Percentiles rank a stretch among this genome's conserved stretches.
Evolutionary conservation across 1,140 invertebrate species (phyloP).

Genomic region (Drosophila ohnishii): DNA sequence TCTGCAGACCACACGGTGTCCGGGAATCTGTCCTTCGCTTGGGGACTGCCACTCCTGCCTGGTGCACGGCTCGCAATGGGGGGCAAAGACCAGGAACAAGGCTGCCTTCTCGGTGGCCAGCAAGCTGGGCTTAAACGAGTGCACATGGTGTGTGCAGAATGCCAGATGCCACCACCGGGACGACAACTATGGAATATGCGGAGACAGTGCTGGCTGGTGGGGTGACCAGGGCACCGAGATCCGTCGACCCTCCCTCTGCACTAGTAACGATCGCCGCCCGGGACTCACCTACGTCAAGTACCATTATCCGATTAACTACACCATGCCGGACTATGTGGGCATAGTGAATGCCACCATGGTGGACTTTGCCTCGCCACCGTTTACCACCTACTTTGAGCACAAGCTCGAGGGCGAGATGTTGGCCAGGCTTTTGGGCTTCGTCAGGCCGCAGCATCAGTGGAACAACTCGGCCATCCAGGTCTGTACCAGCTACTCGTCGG

Average conservation of each 20-base stretch:
- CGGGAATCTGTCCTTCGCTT: constrained; percentile 93
- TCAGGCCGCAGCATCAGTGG: constrained; percentile 90
- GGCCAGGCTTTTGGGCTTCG: constrained; percentile 90
- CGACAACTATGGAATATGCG: constrained; percentile 92
- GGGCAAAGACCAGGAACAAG: constrained; percentile 68
- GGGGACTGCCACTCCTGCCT: constrained; percentile 95
- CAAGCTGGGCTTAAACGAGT: constrained; percentile 90
- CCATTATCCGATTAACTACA: constrained; percentile 91
- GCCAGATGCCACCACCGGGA: constrained; percentile 94
- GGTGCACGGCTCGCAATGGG: constrained; percentile 86
- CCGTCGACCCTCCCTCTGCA: constrained; percentile 90
- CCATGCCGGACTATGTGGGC: constrained; percentile 92
- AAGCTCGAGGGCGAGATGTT: constrained; percentile 88
- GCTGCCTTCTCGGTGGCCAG: constrained; percentile 87
- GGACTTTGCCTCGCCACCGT: constrained; percentile 88
- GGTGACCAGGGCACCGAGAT: constrained; percentile 92
- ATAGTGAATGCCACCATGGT: constrained; percentile 93
- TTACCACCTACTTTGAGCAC: constrained; percentile 87
- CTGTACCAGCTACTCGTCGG: constrained; percentile 89
- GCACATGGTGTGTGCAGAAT: constrained; percentile 96
- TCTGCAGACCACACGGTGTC: constrained; percentile 92
- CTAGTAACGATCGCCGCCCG: constrained; percentile 90
- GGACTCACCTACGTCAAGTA: constrained; percentile 95
- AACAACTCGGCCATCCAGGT: constrained; percentile 87
- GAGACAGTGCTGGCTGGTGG: constrained; percentile 95